Evolutionary conservation across 2,113 vertebrate genomes (phyloP), one percentile per base, ranked within the genome.

Genomic region (Madoqua kirkii): DNA sequence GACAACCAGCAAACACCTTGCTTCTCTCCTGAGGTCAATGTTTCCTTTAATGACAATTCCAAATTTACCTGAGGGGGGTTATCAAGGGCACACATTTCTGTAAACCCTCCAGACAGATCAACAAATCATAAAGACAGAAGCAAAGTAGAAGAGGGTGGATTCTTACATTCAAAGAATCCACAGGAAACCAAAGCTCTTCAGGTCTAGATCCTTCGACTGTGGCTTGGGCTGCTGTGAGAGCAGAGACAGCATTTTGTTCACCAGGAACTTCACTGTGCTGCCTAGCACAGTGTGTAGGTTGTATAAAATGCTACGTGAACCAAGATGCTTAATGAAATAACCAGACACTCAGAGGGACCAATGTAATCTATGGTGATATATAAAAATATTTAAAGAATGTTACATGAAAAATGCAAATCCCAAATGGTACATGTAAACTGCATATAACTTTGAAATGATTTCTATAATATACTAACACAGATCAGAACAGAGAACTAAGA

Each of bases 341-440:
- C 17, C 16, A 62, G 40, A 87, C 57, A 55, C 27, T 93, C 71
- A 89, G 64, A 85, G 67, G 54, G n/a, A 54, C 52, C 40, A 67
- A 9, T 40, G 7, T 40, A 43, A 91, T 83, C 55, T 86, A 33
- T 23, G n/a, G 43, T 57, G 29, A 95, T 52, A 87, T 36, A 57
- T 40, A 92, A 82, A 92, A 67, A 83, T 79, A 95, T 82, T 89
- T 87, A 64, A 96, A 93, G 55, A 84, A 88, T 60, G 33, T 67
- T 67, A 87, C 43, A 78, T 95, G 33, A 74, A 92, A 94, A 74
- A 83, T n/a, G 43, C 13, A 93, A 67, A 96, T 87, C 25, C n/a
- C 50, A 97, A 89, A 54, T 67, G 82, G 25, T 55, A 64, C 15
- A 43, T 31, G n/a, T 57, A 64, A 57, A 36, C 0, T 45, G 50